Base-by-base conservation (phyloP, 2,888 invertebrate species). In the Tiliacea aurago region DNA sequence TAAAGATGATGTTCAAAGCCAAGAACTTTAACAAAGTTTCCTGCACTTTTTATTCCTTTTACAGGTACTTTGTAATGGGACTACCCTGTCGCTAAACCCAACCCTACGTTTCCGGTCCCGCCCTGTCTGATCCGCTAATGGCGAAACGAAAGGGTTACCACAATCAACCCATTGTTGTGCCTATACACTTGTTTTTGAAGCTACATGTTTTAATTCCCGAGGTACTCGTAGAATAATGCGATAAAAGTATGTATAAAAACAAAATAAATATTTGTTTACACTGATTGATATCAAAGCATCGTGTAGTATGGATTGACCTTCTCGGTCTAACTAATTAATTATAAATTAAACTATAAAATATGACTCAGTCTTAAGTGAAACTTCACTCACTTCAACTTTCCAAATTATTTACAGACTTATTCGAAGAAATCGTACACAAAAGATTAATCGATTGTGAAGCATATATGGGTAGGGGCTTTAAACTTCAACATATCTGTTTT, bases 121-220 rank as follows among this genome's bases (percentile, higher is more conserved):
- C 93, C 93, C 91, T 90, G 92, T 91, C 91, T 92, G 90, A 84
- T 86, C 88, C 84, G 84, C 87, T 92, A 90, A 93, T 91, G 89
- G 87, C 77, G 53, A 83, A 80, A 58, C 63, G 73, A 87, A 89
- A 89, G 90, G 90, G 89, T 89, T 88, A 87, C 82, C 71, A 74
- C 68, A 84, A 86, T 87, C 88, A 79, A 85, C 80, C 84, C 75
- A 83, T 88, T 89, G 84, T 88, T 84, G 80, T 76, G 69, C 37
- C 64, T 62, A 58, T 69, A 62, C 71, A 73, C 70, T 71, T 73
- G 61, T 73, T 78, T 56, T 55, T 33, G 15, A 63, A 70, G 6
- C 37, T 28, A 58, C 49, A 49, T 61, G n/a, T 64, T 62, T 53
- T 51, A 20, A 75, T 67, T 28, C 28, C 28, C 28, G 28, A 49